Base-by-base conservation (phyloP, 1,140 invertebrate species). In the Laupala kohalensis region DNA sequence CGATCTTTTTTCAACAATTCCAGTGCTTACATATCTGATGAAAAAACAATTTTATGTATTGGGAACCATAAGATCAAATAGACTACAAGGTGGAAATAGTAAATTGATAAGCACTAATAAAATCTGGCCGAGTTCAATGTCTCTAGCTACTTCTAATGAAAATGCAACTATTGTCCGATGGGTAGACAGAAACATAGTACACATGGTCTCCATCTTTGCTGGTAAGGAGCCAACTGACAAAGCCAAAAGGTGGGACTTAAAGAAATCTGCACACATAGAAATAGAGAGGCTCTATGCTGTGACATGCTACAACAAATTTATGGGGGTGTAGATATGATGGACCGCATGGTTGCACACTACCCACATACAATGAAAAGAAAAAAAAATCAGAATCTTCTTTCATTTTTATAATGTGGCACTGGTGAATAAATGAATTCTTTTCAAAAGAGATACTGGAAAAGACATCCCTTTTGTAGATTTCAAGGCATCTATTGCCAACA, bases 241-340 rank as follows among this genome's bases (percentile, higher is more conserved):
- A 28, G 71, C 69, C 15, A 67, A 72, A 66, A 65, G 74, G 67
- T 77, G 63, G 30, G 68, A 73, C 53, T 73, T 69, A 69, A 74
- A 73, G 37, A 66, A 66, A 30, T 76, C 78, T 67, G 73, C 74
- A 67, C 37, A 72, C 53, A 71, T 76, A 27, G 64, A 71, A 26
- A 73, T 79, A 6, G n/a, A 62, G 26, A 71, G 76, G 65, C 76
- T 78, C 74, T 69, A 70, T 74, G 53, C 75, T 70, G 64, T 78
- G 9, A 75, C 73, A 69, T 70, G 73, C 30, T 79, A 79, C 70
- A 80, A 79, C 70, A 74, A 75, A 71, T 74, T 75, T 70, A 80
- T 81, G 78, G 78, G 77, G 78, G 78, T 6, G 77, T 80, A 6
- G 78, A 80, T 72, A 72, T 79, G 25, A 71, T 77, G 15, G 78